These are phyloP conservation scores for Drosophila trichaetosa DNA, from an alignment of 2,888 invertebrate genomes.

Conservation along the genomic window DNA sequence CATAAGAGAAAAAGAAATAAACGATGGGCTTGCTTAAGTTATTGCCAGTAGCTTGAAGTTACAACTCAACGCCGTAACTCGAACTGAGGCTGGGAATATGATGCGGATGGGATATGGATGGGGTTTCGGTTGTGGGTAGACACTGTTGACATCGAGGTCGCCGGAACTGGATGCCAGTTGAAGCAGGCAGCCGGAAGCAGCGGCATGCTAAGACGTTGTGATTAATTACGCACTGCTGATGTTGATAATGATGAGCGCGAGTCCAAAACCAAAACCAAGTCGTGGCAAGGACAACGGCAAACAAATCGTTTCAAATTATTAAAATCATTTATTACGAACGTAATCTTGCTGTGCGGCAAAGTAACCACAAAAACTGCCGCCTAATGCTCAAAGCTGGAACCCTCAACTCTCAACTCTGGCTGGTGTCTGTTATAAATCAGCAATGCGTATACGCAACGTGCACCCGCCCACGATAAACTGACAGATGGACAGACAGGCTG, in stretches of 20 bases:
- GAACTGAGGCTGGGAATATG: neutral
- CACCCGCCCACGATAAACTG: slow-evolving; percentile 5
- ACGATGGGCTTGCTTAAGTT: slow-evolving; percentile 43
- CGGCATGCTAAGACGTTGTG: slow-evolving; percentile 69
- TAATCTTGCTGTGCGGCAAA: slow-evolving; percentile 63
- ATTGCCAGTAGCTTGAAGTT: slow-evolving; percentile 51
- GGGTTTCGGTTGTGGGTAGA: neutral
- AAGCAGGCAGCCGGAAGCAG: slow-evolving; percentile 50
- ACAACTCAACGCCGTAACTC: slow-evolving; percentile 42
- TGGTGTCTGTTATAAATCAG: slow-evolving; percentile 63
- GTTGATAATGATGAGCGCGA: slow-evolving; percentile 66
- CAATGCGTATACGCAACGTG: slow-evolving; percentile 54
- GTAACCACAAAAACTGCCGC: slow-evolving; percentile 53
- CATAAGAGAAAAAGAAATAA: neutral
- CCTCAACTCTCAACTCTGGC: slow-evolving; percentile 16
- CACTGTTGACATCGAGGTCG: slow-evolving; percentile 55
- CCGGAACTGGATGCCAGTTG: slow-evolving; percentile 54
- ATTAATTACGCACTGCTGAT: slow-evolving; percentile 70
- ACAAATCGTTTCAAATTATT: slow-evolving; percentile 84
- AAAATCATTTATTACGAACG: slow-evolving; percentile 82
- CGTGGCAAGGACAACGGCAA: slow-evolving; percentile 45
- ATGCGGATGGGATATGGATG: neutral
- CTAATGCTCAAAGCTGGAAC: slow-evolving; percentile 35
- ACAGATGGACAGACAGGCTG: neutral
- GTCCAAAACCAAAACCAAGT: slow-evolving; percentile 11